Evolutionary conservation across 1,140 invertebrate species (phyloP), one percentile per base, ranked within the genome.

Genomic region (Mesaphorura yosii): DNA sequence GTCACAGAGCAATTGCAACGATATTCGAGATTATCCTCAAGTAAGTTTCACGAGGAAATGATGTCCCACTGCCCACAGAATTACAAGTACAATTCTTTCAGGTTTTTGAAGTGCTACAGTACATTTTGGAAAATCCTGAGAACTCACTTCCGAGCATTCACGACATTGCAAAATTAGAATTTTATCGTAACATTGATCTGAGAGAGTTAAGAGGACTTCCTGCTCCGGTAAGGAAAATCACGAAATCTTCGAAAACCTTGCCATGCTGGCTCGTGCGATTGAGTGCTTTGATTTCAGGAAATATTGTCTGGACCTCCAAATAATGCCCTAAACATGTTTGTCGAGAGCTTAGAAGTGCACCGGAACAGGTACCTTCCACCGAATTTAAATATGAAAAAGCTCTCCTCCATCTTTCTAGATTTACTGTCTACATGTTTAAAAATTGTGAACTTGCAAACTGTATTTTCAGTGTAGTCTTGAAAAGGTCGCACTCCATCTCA

Each of bases 111-210:
- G 78, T 90, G 54, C 73, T 91, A 54, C 79, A 83, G 57, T 74
- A 80, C 55, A 88, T 91, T 64, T 91, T 91, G 70, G 77, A 83
- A 59, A 75, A 73, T 68, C 76, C 70, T 57, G 76, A 73, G 67
- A 76, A 66, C 58, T 72, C 71, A 28, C 76, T 76, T 67, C 84
- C 84, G 29, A 79, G 70, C 40, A 71, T 89, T 14, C 81, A 86
- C 67, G 84, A 89, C 67, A 72, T 91, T 64, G 69, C 87, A 39
- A 69, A 84, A 39, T 82, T 83, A 62, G 86, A 89, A 66, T 75
- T 88, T 48, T 91, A 90, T 67, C 73, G 86, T 59, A 86, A 86
- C 66, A 85, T 90, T 53, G 88, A 91, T 70, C 75, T 90, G 38
- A 75, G 87, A 48, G 86, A 90, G 72, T 79, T 91, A 76, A 75